Base-by-base conservation (phyloP, 2,113 vertebrate genomes). In the Hydropotes inermis region DNA sequence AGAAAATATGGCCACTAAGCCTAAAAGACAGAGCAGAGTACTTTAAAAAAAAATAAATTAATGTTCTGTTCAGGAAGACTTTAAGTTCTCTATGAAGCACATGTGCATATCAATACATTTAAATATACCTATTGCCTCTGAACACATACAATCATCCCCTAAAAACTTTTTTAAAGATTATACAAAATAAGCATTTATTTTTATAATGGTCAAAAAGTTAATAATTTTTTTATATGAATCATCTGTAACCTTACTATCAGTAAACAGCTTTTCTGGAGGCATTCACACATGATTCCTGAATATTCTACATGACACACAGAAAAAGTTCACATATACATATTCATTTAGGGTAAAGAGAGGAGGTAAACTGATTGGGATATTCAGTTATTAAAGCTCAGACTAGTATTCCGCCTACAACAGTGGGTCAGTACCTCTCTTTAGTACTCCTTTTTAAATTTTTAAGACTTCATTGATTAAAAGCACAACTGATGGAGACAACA, bases 1-100 rank as follows among this genome's bases (percentile, higher is more conserved):
- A 36, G 39, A 92, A 87, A 90, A 76, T 45, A 81, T 16, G 19
- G 85, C 28, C 58, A 78, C 14, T 8, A 78, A 83, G 54, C 6
- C 67, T 84, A 33, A 10, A 82, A 83, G 25, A 76, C 17, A 79
- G 57, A 86, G 12, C 55, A 94, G 23, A 83, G 60, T n/a, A 89
- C 87, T 95, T 45, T 28, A 94, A 78, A 97, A 93, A 92, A 96
- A 25, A 83, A 83, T 15, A 54, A 84, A 84, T 39, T 70, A 39
- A 45, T n/a, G 3, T 54, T 94, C n/a, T 87, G 36, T 25, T 92
- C 27, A 94, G 54, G 43, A 85, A 96, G 45, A 82, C 25, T 2
- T 91, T 14, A 55, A 88, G 83, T 91, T 81, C 30, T 88, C 55
- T 52, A 43, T 39, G 4, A 36, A 64, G n/a, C 36, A 90, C 4